These are phyloP conservation scores for Drosophila pectinifera DNA, from an alignment of 1,140 invertebrate genomes.

Conservation along the genomic window DNA sequence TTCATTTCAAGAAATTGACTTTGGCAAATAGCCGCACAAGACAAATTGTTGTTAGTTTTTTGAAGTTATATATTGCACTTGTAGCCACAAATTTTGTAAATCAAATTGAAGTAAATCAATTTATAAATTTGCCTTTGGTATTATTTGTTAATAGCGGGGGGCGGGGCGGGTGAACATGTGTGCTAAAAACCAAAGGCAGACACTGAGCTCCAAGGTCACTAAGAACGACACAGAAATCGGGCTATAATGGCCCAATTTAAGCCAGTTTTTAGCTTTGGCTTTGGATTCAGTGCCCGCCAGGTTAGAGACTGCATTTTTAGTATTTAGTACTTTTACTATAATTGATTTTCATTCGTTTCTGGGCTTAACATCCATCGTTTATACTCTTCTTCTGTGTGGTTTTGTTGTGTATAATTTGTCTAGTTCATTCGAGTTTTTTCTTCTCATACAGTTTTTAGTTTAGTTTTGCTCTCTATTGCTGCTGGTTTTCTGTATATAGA, in stretches of 20 bases:
- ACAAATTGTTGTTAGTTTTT: slow-evolving; percentile 58
- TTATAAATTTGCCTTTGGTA: slow-evolving; percentile 63
- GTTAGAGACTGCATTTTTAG: slow-evolving; percentile 19
- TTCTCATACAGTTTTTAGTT: slow-evolving; percentile 42
- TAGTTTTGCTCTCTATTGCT: slow-evolving; percentile 44
- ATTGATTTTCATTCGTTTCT: slow-evolving; percentile 40
- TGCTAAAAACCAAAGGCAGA: slow-evolving; percentile 19
- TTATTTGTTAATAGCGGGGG: slow-evolving; percentile 31
- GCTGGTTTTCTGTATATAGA: slow-evolving; percentile 37
- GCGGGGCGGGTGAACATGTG: slow-evolving; percentile 35
- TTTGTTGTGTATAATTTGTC: slow-evolving; percentile 60
- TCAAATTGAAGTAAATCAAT: slow-evolving; percentile 69
- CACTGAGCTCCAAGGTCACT: slow-evolving; percentile 10
- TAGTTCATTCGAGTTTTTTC: slow-evolving; percentile 69
- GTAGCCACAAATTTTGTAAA: slow-evolving; percentile 55
- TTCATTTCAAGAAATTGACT: slow-evolving; percentile 71
- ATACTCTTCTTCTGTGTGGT: slow-evolving; percentile 3
- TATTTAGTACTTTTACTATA: slow-evolving; percentile 37
- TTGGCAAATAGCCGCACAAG: slow-evolving; percentile 62
- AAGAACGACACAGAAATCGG: neutral
- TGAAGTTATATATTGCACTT: slow-evolving; percentile 41
- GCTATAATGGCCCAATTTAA: neutral
- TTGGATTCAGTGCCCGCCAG: slow-evolving; percentile 11
- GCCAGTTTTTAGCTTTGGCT: neutral
- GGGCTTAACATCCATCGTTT: slow-evolving; percentile 27